Evolutionary conservation across 2,113 vertebrate species (phyloP), one percentile per base, ranked within the genome.

Genomic region (Triplophysa tibetana): DNA sequence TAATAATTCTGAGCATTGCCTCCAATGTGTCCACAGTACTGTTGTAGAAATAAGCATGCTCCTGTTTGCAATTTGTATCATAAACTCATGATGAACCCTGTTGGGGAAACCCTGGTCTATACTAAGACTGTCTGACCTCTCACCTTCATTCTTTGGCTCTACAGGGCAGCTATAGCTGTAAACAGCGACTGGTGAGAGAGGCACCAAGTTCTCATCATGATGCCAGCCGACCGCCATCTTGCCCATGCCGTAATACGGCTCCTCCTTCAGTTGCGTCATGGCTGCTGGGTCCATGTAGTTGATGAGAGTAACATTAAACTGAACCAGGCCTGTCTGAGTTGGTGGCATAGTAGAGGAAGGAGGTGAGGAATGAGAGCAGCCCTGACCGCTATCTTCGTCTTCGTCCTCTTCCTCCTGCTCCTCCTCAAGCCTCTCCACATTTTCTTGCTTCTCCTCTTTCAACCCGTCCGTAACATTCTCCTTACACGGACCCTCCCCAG

Each of bases 201-300:
- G 94, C 85, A 97, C 91, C 83, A 98, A 92, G 80, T 97, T 98
- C 89, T 99, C 97, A 0, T 99, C 97, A 0, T 98, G 97, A 85
- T 99, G 97, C 97, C 97, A 99, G 84, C 97, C 97, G 80, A 99
- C 97, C 0, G 97, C 97, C 97, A 98, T 97, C 82, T 90, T 96
- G 38, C 97, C 97, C 97, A 99, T 99, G 81, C 95, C 97, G 52
- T 96, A 99, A 83, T 99, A 99, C 0, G 97, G 97, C 23, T 99
- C 97, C 81, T 96, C 96, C 86, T 96, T 99, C 84, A 98, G 94
- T 80, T 95, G 96, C 2, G 87, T 88, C 95, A 97, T 96, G 79
- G 93, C 88, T 10, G 91, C 88, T 0, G 97, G 96, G 89, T 99
- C 96, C 97, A 99, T 98, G 89, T 98, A 98, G 91, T 99, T 99